Base-by-base conservation (phyloP, 2,888 invertebrate genomes). In the Pammene aurita region DNA sequence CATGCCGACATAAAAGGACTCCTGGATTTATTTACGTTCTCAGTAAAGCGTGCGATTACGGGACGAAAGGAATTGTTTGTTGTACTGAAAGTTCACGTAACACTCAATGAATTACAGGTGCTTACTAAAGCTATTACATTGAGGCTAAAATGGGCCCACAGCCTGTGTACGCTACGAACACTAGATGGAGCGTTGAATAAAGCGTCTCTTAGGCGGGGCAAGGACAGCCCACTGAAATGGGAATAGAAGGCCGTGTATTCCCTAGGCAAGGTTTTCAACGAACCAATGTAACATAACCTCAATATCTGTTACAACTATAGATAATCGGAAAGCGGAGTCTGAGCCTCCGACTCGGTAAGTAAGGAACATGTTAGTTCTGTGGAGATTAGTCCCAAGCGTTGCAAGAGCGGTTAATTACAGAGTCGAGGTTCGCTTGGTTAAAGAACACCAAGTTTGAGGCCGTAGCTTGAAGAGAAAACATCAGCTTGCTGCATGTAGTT, bases 141-240 rank as follows among this genome's bases (percentile, higher is more conserved):
- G 10, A 41, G 5, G 50, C 62, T 41, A 41, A 62, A 52, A 41
- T 50, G 50, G n/a, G n/a, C 35, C 50, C n/a, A 50, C 38, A 62
- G n/a, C n/a, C 13, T 34, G 34, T 34, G 54, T 52, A 62, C 69
- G 69, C 71, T 66, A 72, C 66, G 72, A 66, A 72, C 46, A 64
- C 70, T 50, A 60, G 70, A 64, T 61, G 65, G 68, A 61, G 48
- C 60, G 62, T 58, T 66, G 67, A 63, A 57, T 42, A 35, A 38
- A 61, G 63, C 58, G 63, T 63, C 38, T 55, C 56, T 65, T 60
- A 57, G 50, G 42, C 66, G 46, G 55, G 50, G 55, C 48, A 44
- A 61, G 16, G 62, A 65, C 44, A 18, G 68, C 62, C 11, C 52
- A 46, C 65, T 65, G 50, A 46, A 67, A 62, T 58, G 52, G 57